Conservation (phyloP, 2,113 vertebrate genomes). For the Nematolebias whitei region DNA sequence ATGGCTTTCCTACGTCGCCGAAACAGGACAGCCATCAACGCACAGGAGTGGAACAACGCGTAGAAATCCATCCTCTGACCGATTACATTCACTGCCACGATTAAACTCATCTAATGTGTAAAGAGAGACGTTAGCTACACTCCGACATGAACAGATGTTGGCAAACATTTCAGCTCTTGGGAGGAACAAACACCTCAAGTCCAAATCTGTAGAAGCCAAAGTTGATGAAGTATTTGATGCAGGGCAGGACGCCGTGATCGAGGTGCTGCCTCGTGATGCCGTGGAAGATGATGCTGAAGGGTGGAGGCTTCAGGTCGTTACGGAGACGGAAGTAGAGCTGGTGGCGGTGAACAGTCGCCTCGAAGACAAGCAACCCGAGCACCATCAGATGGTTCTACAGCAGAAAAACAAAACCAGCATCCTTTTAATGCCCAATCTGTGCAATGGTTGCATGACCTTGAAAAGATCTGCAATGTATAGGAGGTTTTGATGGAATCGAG, state of each 20-base stretch:
- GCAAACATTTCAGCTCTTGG: neutral
- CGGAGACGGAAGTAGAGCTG: slow-evolving; percentile 72
- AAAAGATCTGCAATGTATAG: neutral
- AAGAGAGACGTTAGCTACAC: neutral
- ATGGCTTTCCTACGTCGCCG: slow-evolving; percentile 80
- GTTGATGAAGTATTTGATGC: slow-evolving; percentile 80
- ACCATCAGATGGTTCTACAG: slow-evolving; percentile 75
- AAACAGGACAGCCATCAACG: slow-evolving; percentile 75
- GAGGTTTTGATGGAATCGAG: neutral
- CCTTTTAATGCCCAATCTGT: no score
- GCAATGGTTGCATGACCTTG: no score
- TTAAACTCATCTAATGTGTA: slow-evolving; percentile 71
- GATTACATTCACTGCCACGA: slow-evolving; percentile 75
- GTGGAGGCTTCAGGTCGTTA: slow-evolving; percentile 65
- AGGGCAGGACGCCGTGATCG: slow-evolving; percentile 66
- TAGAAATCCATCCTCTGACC: slow-evolving; percentile 82
- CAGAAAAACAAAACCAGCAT: slow-evolving; percentile 4
- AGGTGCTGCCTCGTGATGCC: slow-evolving; percentile 69
- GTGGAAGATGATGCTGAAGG: slow-evolving; percentile 63
- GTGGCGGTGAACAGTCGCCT: slow-evolving; percentile 67
- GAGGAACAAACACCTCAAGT: slow-evolving; percentile 70
- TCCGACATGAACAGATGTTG: neutral
- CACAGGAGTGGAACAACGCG: slow-evolving; percentile 71
- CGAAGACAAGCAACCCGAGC: slow-evolving; percentile 73
- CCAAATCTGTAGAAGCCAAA: slow-evolving; percentile 82